Evolutionary conservation across 2,888 invertebrate genomes (phyloP).

Genomic region (Acleris laterana): DNA sequence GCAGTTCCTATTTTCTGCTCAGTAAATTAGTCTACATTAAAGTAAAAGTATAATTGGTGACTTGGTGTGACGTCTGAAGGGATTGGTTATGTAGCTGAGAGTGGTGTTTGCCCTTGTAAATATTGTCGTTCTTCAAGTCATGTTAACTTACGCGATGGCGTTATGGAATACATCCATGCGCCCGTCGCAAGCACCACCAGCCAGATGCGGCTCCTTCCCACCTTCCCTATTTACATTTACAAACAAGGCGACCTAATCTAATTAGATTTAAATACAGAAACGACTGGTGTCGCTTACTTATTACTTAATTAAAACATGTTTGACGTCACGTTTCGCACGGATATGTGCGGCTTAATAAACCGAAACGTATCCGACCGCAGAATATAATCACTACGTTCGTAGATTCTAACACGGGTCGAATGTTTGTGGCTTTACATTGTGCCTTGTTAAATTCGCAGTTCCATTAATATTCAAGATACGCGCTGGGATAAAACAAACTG

Average conservation of each 20-base stretch:
- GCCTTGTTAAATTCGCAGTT: conserved; percentile 32
- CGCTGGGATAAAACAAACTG: conserved; percentile 36
- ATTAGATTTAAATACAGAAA: conserved; percentile 28
- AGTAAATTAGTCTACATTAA: too few relatives aligned
- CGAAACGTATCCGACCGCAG: conserved; percentile 30
- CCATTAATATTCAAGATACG: conserved; percentile 38
- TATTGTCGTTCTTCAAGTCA: too few relatives aligned
- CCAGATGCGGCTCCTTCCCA: conserved; percentile 52
- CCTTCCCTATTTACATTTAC: conserved; percentile 29
- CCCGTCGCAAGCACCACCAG: conserved; percentile 43
- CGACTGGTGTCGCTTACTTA: conserved; percentile 34
- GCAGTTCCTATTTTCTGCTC: too few relatives aligned
- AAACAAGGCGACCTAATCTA: conserved; percentile 29
- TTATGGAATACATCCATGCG: conserved; percentile 30
- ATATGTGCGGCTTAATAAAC: conserved; percentile 32
- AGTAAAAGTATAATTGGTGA: too few relatives aligned
- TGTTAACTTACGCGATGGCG: too few relatives aligned
- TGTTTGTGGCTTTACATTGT: conserved; percentile 20
- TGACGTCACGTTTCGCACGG: conserved; percentile 31
- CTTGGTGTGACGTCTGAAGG: too few relatives aligned
- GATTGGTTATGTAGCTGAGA: too few relatives aligned
- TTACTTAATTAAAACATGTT: conserved; percentile 35
- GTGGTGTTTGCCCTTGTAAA: too few relatives aligned
- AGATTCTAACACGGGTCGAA: conserved; percentile 5
- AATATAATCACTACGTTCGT: conserved; percentile 29